Conservation (phyloP, 1,140 invertebrate genomes). For the Dufourea novaeangliae region DNA sequence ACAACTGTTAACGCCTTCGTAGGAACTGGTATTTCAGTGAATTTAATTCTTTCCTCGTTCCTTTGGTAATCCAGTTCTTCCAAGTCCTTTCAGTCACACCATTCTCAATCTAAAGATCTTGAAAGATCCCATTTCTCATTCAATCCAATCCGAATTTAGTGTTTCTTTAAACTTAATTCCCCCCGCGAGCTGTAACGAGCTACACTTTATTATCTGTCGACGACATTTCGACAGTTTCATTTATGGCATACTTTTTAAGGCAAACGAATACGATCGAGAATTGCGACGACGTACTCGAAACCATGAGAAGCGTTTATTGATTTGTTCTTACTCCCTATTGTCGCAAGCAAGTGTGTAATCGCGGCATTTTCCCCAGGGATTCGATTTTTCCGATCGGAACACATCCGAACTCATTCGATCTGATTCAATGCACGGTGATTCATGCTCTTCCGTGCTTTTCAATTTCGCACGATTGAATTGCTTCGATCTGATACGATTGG, state of each 20-base stretch:
- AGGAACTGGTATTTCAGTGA: not conserved
- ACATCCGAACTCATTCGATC: constrained; percentile 48
- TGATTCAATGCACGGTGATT: constrained; percentile 51
- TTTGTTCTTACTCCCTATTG: constrained; percentile 34
- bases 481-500: constrained; percentile 42
- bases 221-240: not conserved
- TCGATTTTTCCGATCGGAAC: constrained; percentile 51
- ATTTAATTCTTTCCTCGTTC: not conserved
- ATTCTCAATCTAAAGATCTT: not conserved
- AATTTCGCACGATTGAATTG: constrained; percentile 49
- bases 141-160: not conserved
- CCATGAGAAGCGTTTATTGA: constrained; percentile 31
- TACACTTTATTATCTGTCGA: not conserved
- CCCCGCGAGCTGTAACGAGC: not conserved
- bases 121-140: not conserved
- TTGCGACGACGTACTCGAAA: not conserved
- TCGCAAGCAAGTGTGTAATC: constrained; percentile 51
- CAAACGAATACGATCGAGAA: not conserved
- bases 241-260: constrained; percentile 5
- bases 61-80: not conserved
- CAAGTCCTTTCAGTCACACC: not conserved
- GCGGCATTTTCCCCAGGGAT: constrained; percentile 37
- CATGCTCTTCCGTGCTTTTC: constrained; percentile 48
- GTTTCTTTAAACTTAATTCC: not conserved
- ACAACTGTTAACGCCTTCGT: not conserved